Evolutionary conservation across 2,797 vertebrate genomes (phyloP).

Genomic region (Erpetoichthys calabaricus): DNA sequence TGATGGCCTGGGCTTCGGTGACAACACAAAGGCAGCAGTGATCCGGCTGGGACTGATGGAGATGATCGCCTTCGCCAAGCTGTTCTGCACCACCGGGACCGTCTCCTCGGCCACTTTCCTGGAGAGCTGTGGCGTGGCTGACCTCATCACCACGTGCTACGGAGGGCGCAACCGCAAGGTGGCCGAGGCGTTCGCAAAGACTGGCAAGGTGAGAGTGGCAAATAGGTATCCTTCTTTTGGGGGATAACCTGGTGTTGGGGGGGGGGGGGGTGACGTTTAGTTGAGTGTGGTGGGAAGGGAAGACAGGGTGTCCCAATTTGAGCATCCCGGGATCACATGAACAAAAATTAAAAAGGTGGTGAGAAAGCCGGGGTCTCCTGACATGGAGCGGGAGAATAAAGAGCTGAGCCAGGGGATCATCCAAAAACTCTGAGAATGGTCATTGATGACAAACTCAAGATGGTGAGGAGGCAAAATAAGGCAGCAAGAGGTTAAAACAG

Average conservation of each 20-base stretch:
- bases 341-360: no score
- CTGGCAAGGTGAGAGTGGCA: constrained; percentile 50
- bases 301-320: background rate
- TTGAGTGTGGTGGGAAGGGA: background rate
- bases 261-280: background rate
- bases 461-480: no score
- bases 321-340: fast-evolving
- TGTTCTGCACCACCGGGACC: constrained; percentile 67
- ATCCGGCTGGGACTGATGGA: constrained; percentile 93
- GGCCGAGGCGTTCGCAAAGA: constrained; percentile 77
- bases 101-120: constrained; percentile 73
- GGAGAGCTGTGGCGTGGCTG: constrained; percentile 88
- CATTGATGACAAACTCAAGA: no score
- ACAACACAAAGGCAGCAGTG: constrained; percentile 92
- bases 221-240: background rate
- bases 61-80: constrained; percentile 79
- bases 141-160: constrained; percentile 95
- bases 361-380: no score
- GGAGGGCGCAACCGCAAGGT: constrained; percentile 90
- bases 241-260: background rate
- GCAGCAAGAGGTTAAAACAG: no score
- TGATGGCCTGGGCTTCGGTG: constrained; percentile 80
- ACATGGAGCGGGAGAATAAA: no score
- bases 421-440: no score
- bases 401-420: no score